Evolutionary conservation across 1,140 invertebrate species (phyloP).

Genomic region (Subanguina moxae): DNA sequence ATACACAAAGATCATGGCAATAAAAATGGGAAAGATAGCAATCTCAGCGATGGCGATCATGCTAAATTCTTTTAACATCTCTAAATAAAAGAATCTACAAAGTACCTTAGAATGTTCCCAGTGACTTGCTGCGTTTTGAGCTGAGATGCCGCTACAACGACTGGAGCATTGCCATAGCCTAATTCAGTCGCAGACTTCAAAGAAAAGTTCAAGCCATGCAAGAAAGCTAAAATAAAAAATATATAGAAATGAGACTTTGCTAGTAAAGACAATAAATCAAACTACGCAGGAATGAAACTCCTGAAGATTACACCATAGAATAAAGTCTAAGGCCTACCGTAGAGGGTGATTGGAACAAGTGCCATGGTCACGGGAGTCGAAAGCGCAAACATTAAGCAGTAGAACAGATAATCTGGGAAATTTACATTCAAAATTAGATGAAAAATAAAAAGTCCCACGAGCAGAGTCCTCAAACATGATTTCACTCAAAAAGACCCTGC

Average conservation of each 20-base stretch:
- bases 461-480: slow-evolving; percentile 32
- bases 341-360: slow-evolving; percentile 35
- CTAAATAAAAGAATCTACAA: neutral
- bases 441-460: neutral
- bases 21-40: slow-evolving; percentile 79
- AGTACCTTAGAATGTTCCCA: slow-evolving; percentile 72
- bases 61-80: slow-evolving; percentile 54
- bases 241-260: no score
- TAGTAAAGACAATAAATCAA: no score
- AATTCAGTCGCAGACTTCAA: slow-evolving; percentile 29
- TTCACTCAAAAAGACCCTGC: slow-evolving; percentile 34
- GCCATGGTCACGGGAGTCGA: slow-evolving; percentile 73
- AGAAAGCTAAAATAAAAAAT: slow-evolving; percentile 18
- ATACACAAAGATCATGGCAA: slow-evolving; percentile 77
- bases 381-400: slow-evolving; percentile 85
- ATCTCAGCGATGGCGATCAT: slow-evolving; percentile 84
- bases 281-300: no score
- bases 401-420: slow-evolving; percentile 94
- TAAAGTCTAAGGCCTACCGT: slow-evolving; percentile 4
- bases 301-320: no score
- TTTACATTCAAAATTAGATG: slow-evolving; percentile 66
- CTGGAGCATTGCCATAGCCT: slow-evolving; percentile 16
- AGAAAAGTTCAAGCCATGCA: slow-evolving; percentile 29
- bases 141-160: slow-evolving; percentile 1
- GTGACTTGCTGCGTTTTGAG: slow-evolving; percentile 71